phyloP scores from a whole-genome alignment of 2,113 vertebrate genomes.

The Melanocharis versteri region DNA sequence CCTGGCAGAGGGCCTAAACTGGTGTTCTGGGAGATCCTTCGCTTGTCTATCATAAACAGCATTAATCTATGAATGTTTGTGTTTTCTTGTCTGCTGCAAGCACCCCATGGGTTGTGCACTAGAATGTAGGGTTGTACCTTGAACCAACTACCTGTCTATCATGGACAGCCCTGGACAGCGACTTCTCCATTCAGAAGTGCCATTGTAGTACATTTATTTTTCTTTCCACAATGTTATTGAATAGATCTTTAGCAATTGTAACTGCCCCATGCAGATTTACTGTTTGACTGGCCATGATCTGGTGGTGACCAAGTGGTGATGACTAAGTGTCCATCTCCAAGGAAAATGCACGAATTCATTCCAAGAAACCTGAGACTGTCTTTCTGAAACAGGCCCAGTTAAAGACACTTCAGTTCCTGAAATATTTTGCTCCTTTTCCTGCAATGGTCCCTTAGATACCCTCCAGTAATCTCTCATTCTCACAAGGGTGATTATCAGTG shows the following conservation, averaged over 20 bases:
- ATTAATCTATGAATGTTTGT: not conserved
- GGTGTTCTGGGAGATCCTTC: not conserved
- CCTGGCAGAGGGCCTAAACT: not conserved
- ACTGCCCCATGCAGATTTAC: not conserved
- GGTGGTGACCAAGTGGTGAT: not conserved
- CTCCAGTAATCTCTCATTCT: not conserved
- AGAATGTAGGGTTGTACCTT: not conserved
- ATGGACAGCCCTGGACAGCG: not conserved
- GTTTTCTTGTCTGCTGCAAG: not conserved
- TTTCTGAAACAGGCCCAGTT: not conserved
- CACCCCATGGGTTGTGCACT: not conserved
- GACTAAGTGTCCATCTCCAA: not conserved
- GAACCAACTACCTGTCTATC: not conserved
- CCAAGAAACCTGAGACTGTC: not conserved
- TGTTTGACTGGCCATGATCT: not conserved
- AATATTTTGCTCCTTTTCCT: not conserved
- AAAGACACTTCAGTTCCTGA: not conserved
- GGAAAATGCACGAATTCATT: not conserved
- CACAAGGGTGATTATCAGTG: not conserved
- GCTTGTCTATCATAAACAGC: not conserved
- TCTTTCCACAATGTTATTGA: not conserved
- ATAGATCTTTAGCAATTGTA: not conserved
- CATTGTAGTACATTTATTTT: not conserved
- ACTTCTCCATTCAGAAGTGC: not conserved
- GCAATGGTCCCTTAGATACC: not conserved